phyloP scores from a whole-genome alignment of 2,888 invertebrate genomes.

The Nomada goodeniana region DNA sequence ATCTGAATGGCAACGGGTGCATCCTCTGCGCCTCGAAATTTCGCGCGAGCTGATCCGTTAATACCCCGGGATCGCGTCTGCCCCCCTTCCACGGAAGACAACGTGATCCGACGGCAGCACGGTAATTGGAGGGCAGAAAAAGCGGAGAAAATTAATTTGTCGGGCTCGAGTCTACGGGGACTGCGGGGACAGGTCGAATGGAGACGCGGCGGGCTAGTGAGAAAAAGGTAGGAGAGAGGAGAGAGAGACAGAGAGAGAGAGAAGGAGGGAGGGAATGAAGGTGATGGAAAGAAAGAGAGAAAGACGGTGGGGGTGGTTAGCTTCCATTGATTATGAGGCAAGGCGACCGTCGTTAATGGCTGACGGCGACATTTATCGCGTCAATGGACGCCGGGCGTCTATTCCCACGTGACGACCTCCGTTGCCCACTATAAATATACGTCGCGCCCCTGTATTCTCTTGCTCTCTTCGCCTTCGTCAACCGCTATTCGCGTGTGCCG shows the following conservation, averaged over 20 bases:
- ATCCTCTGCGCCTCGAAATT: constrained; percentile 28
- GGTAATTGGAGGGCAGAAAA: constrained; percentile 69
- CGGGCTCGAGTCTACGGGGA: constrained; percentile 65
- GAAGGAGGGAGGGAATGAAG: neutral
- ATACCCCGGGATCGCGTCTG: constrained; percentile 38
- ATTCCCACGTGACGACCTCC: constrained; percentile 75
- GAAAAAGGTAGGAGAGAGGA: neutral
- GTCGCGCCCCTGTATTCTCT: constrained; percentile 37
- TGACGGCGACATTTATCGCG: constrained; percentile 79
- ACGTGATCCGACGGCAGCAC: constrained; percentile 64
- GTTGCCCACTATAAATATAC: constrained; percentile 79
- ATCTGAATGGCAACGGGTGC: constrained; percentile 33
- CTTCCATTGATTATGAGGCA: constrained; percentile 80
- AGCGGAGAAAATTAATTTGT: constrained; percentile 76
- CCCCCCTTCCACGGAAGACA: constrained; percentile 46
- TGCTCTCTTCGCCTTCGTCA: constrained; percentile 36
- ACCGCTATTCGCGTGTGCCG: constrained; percentile 49
- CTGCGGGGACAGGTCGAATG: constrained; percentile 51
- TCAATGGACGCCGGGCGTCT: constrained; percentile 78
- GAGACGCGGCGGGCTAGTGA: neutral
- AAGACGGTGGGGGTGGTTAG: constrained; percentile 68
- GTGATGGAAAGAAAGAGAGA: neutral
- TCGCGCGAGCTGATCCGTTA: constrained; percentile 48
- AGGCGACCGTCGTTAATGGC: constrained; percentile 78
- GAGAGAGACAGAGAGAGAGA: neutral